phyloP scores from a whole-genome alignment of 2,888 invertebrate species.

The Boloria euphrosyne region DNA sequence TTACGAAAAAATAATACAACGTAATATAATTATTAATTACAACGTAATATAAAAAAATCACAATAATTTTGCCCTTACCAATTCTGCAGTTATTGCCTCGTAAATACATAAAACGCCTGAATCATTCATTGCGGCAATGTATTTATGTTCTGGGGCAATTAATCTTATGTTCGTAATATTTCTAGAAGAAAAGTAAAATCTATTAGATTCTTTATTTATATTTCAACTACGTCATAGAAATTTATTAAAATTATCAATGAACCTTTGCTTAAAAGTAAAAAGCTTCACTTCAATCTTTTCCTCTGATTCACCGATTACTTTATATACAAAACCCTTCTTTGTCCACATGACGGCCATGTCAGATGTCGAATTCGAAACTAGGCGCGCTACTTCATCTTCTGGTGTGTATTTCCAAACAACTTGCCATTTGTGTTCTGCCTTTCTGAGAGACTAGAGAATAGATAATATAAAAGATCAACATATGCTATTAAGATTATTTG shows the following conservation, averaged over 20 bases:
- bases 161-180: conserved; percentile 63
- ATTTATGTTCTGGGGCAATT: conserved; percentile 61
- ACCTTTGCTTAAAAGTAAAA: conserved; percentile 68
- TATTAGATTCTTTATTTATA: neutral
- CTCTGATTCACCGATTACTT: conserved; percentile 59
- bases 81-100: conserved; percentile 52
- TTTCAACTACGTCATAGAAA: too few species aligned
- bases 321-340: conserved; percentile 58
- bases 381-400: conserved; percentile 52
- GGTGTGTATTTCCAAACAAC: conserved; percentile 55
- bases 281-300: conserved; percentile 58
- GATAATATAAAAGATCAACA: neutral
- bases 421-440: conserved; percentile 62
- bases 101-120: conserved; percentile 60
- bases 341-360: conserved; percentile 67
- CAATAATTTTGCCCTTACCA: conserved; percentile 50
- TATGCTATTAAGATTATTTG: too few species aligned
- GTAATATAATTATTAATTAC: conserved; percentile 33
- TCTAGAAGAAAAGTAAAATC: conserved; percentile 43
- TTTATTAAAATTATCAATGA: neutral
- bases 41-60: neutral
- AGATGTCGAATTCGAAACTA: conserved; percentile 58
- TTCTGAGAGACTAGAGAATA: conserved; percentile 59
- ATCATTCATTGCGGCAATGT: conserved; percentile 60
- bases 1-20: neutral